Percentiles rank a stretch among this genome's conserved stretches.
phyloP scores from a whole-genome alignment of 2,888 invertebrate species.

The Philopedon plagiatum region DNA sequence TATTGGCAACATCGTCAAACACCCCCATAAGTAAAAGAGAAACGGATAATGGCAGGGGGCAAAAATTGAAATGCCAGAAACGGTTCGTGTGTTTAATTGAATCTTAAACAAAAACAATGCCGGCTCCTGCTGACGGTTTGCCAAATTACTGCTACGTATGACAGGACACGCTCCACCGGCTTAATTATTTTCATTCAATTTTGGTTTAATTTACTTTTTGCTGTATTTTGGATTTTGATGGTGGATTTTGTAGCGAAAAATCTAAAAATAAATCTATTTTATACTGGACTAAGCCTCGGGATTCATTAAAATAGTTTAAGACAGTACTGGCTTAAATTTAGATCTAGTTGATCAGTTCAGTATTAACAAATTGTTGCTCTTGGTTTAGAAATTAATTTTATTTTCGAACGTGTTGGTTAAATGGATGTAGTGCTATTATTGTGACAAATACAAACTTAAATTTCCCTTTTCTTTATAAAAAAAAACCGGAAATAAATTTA shows the following conservation, averaged over 20 bases:
- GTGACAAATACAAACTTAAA: too few relatives aligned
- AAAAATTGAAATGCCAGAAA: conserved; percentile 59
- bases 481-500: too few relatives aligned
- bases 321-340: too few relatives aligned
- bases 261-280: too few relatives aligned
- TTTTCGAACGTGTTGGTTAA: too few relatives aligned
- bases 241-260: not conserved
- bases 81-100: conserved; percentile 58
- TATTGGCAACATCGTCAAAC: conserved; percentile 6
- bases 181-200: conserved; percentile 45
- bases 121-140: conserved; percentile 46
- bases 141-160: conserved; percentile 48
- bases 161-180: conserved; percentile 41
- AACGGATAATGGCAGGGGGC: conserved; percentile 54
- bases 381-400: too few relatives aligned
- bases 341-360: too few relatives aligned
- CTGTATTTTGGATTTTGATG: not conserved
- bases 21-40: conserved; percentile 51
- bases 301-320: too few relatives aligned
- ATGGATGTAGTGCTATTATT: too few relatives aligned
- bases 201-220: conserved; percentile 42
- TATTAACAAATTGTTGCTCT: too few relatives aligned
- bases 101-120: conserved; percentile 55
- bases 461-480: too few relatives aligned
- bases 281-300: too few relatives aligned